A percentile compares a stretch with the other conserved stretches of the same genome.
These are phyloP conservation scores for Endotricha flammealis DNA, from an alignment of 2,888 invertebrate genomes.

Conservation along the genomic window DNA sequence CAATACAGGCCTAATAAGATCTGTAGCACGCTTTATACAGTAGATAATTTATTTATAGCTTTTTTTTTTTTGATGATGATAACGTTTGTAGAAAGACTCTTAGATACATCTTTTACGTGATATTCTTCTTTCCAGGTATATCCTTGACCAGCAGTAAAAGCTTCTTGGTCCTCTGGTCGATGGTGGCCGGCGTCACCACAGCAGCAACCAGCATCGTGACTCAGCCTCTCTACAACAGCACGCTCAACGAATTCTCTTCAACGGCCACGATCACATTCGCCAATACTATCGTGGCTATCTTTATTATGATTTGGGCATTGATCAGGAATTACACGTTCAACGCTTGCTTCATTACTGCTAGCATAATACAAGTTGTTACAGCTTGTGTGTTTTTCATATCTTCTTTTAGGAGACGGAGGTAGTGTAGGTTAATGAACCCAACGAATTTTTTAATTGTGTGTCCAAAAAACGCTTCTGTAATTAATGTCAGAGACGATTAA, in stretches of 20 bases:
- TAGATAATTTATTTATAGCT: no score
- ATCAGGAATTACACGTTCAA: constrained; percentile 53
- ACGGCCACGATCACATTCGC: constrained; percentile 65
- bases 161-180: constrained; percentile 62
- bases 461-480: no score
- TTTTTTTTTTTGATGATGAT: no score
- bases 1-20: no score
- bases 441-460: no score
- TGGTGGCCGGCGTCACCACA: constrained; percentile 60
- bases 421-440: no score
- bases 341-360: constrained; percentile 60
- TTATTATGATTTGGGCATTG: constrained; percentile 56
- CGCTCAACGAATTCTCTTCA: constrained; percentile 64
- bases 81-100: no score
- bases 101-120: no score
- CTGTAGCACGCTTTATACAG: no score
- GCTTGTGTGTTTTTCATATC: constrained; percentile 52
- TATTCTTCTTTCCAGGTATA: constrained; percentile 63
- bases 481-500: no score
- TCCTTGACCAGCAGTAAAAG: constrained; percentile 51
- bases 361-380: constrained; percentile 50
- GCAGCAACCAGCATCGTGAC: constrained; percentile 57
- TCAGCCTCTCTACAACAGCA: constrained; percentile 61
- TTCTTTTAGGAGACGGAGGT: constrained; percentile 57
- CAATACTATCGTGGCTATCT: constrained; percentile 53